These are phyloP conservation scores for Portevinia maculata DNA, from an alignment of 2,888 invertebrate species.

Conservation along the genomic window DNA sequence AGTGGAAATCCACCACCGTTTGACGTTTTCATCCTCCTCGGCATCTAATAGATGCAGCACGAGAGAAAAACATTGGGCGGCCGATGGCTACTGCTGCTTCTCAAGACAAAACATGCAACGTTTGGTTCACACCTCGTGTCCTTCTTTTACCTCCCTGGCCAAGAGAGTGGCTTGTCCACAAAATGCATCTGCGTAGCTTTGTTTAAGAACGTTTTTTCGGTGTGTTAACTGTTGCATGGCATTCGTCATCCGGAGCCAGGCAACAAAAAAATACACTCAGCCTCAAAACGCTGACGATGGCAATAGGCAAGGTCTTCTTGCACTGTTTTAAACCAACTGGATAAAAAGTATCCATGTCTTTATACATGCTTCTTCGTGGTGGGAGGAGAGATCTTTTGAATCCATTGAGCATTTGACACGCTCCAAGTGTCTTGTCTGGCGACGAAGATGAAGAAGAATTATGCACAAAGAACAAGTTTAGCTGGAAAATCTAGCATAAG, in stretches of 20 bases:
- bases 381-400: slow-evolving; percentile 38
- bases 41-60: slow-evolving; percentile 23
- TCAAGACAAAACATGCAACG: slow-evolving; percentile 47
- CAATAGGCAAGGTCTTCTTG: slow-evolving; percentile 41
- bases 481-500: slow-evolving; percentile 10
- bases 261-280: slow-evolving; percentile 29
- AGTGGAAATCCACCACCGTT: slow-evolving; percentile 56
- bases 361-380: slow-evolving; percentile 4
- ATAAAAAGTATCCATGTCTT: slow-evolving; percentile 24
- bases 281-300: slow-evolving; percentile 10
- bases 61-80: slow-evolving; percentile 1
- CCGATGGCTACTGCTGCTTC: background rate
- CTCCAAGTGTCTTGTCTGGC: slow-evolving; percentile 44
- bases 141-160: background rate
- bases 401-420: slow-evolving; percentile 67
- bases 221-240: slow-evolving; percentile 43
- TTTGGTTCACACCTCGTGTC: slow-evolving; percentile 45
- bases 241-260: slow-evolving; percentile 54
- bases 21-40: background rate
- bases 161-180: background rate
- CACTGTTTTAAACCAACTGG: slow-evolving; percentile 26
- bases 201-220: slow-evolving; percentile 3
- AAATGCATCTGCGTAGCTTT: slow-evolving; percentile 27
- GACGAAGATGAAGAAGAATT: slow-evolving; percentile 20
- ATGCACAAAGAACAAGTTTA: slow-evolving; percentile 46